These are phyloP conservation scores for Smithornis capensis DNA, from an alignment of 2,113 vertebrate species.

Conservation along the genomic window DNA sequence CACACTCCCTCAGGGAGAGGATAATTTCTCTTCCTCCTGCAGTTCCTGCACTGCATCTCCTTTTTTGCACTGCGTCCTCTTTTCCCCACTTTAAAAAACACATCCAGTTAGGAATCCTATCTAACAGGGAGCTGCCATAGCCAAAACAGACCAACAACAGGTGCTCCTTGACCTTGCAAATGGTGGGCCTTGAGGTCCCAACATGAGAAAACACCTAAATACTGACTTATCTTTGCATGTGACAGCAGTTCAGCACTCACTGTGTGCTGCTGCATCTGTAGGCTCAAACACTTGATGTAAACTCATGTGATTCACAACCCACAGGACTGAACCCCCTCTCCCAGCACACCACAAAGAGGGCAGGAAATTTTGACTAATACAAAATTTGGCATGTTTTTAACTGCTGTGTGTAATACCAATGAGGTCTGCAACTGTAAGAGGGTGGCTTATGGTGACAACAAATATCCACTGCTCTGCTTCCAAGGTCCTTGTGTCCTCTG, in stretches of 20 bases:
- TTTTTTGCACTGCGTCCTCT: not conserved
- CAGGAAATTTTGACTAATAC: not conserved
- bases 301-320: not conserved
- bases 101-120: not conserved
- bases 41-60: not conserved
- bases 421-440: not conserved
- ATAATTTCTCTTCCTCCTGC: not conserved
- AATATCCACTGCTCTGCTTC: not conserved
- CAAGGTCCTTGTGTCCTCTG: not conserved
- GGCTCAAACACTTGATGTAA: not conserved
- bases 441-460: not conserved
- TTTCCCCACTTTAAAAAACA: not conserved
- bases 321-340: not conserved
- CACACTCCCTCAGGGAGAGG: not conserved
- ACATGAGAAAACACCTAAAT: not conserved
- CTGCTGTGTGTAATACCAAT: not conserved
- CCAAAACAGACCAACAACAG: not conserved
- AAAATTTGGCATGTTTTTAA: not conserved
- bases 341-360: not conserved
- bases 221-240: fast-evolving
- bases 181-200: not conserved
- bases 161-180: not conserved
- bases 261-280: fast-evolving
- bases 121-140: not conserved
- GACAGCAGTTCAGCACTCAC: not conserved